Evolutionary conservation across 2,797 vertebrate species (phyloP), one percentile per base, ranked within the genome.

Genomic region (Peromyscus eremicus): DNA sequence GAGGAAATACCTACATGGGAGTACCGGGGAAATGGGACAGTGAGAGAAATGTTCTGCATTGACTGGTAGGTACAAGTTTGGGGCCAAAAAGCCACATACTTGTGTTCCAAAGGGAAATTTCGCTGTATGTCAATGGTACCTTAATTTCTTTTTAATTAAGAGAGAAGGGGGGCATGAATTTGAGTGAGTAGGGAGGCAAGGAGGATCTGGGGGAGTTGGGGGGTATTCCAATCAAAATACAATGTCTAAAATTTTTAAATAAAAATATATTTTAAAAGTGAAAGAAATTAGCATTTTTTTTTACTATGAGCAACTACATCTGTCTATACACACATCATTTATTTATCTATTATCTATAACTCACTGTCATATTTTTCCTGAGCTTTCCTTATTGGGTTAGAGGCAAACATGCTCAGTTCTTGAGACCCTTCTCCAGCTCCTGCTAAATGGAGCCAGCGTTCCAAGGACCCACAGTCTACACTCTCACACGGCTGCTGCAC

Each of bases 141-240:
- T 62, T 75, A 55, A 49, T 49, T 49, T 62, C 73, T 79, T 91
- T 75, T 83, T 88, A 75, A 94, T 66, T 94, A 23, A 37, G 55
- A 46, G 6, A 11, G 17, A 16, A 9, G 10, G 34, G n/a, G 14
- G n/a, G 5, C 27, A 64, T 32, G 60, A 16, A 64, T 25, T 11
- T 64, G 60, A 55, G 16, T 25, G 8, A 84, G 40, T 32, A 66
- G 27, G 3, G 82, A 32, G 40, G 9, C 16, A 46, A 60, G 40
- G 40, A 43, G 80, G 55, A 37, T 13, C 34, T 81, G 13, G 21
- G 23, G 27, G 25, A 43, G 23, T 17, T 29, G 55, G 37, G 14
- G 25, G 40, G 6, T n/a, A 84, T 32, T 60, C 25, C 3, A 16
- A 43, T 64, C 25, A 34, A 84, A 43, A 83, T 64, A 64, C 60